Evolutionary conservation across 2,888 invertebrate species (phyloP), one percentile per base, ranked within the genome.

Genomic region (Dioctria rufipes): DNA sequence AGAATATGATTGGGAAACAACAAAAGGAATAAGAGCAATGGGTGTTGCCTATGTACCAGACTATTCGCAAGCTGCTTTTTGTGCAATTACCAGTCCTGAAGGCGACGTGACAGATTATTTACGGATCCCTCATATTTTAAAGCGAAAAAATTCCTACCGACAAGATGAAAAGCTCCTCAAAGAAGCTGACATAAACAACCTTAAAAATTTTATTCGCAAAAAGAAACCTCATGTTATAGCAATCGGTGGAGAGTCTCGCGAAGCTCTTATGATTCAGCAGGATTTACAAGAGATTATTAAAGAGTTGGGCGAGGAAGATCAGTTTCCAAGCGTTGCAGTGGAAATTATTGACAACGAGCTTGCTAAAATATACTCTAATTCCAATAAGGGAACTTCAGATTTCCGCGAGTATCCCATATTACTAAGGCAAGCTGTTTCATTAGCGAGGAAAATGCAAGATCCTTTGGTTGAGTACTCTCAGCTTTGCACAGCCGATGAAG

Each of bases 401-500:
- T 98, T 98, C 87, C 91, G 96, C 83, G 98, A 98, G 86, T 98
- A 98, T 89, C 99, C 99, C 0, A 93, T 94, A 67, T 90, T 98
- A 11, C 90, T 99, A 3, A 92, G 98, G 0, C 96, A 99, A 89
- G 98, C 99, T 0, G 94, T 98, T 79, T 98, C 98, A 0, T 90
- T 99, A 81, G 98, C 96, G 0, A 92, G 99, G 39, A 92, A 96
- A 81, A 90, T 98, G 86, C 98, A 99, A 89, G 99, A 99, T 90
- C 99, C 99, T 0, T 90, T 99, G 0, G 93, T 98, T 83, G 99
- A 99, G 88, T 98, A 96, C 88, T 96, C 98, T 0, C 98, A 99
- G 87, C 90, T 99, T 0, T 99, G 98, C 88, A 98, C 97, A 4
- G 93, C 95, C 0, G 99, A 99, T 86, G 98, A 99, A 84, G 99